phyloP scores from a whole-genome alignment of 2,797 vertebrate species.

The Psittacula echo region DNA sequence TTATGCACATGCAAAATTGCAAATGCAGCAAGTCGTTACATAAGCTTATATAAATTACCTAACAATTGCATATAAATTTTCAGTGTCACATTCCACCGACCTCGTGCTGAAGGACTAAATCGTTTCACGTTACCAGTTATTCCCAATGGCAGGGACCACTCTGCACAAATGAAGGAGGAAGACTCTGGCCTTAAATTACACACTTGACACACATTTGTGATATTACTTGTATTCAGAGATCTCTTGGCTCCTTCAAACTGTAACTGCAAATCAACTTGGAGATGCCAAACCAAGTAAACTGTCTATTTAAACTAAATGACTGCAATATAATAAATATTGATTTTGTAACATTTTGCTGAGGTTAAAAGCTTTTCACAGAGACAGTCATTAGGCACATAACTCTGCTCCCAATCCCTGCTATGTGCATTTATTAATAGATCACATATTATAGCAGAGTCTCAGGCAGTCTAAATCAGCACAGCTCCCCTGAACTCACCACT shows the following conservation, averaged over 20 bases:
- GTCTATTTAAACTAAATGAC: neutral
- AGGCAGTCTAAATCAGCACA: neutral
- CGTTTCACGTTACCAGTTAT: neutral
- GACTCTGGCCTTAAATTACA: neutral
- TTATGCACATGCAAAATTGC: neutral
- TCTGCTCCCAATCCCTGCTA: neutral
- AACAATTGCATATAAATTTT: neutral
- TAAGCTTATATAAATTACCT: neutral
- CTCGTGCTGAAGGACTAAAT: neutral
- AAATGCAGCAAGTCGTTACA: neutral
- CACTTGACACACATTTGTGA: accelerated
- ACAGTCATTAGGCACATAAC: neutral
- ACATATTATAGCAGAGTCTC: accelerated
- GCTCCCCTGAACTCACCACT: neutral
- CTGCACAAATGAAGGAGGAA: neutral
- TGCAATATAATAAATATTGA: neutral
- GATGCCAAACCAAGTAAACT: neutral
- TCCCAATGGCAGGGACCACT: neutral
- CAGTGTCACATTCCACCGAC: neutral
- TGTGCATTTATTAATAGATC: neutral
- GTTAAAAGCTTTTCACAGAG: slow-evolving; percentile 4
- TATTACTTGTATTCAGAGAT: neutral
- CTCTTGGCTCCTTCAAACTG: neutral
- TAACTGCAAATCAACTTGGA: neutral
- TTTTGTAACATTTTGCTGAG: neutral